Evolutionary conservation across 2,797 vertebrate species (phyloP), one percentile per base, ranked within the genome.

Genomic region (Acomys russatus): DNA sequence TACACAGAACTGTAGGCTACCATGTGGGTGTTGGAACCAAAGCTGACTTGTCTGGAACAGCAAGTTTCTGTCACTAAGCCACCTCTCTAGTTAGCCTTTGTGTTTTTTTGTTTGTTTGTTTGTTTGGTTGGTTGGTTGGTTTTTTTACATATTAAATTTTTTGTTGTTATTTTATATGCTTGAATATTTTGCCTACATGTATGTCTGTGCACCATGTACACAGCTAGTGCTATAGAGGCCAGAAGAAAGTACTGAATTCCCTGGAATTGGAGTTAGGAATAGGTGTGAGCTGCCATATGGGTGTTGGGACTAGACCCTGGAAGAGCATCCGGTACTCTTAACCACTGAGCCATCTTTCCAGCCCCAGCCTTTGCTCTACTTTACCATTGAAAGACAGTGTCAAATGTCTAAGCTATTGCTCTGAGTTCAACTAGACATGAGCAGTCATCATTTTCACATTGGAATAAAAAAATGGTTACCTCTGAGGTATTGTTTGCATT

Each of bases 401-500:
- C 18, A 86, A 23, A 66, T n/a, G 23, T 17, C 18, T 10, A 82
- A 23, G 49, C 59, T 90, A 63, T 1, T 84, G 38, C 38, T 92
- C 23, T 80, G 59, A 94, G 23, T 79, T 23, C 88, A 77, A 64
- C 15, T 61, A 88, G 64, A 68, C 3, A 10, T 25, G n/a, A 33
- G 3, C 2, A 30, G 9, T 77, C 63, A 73, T 35, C 54, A 23
- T 78, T 90, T 96, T 93, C 38, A 70, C n/a, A 12, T 35, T 56
- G 10, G 35, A 90, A 93, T 25, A 54, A 80, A 92, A 44, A 80
- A 92, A 49, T 0, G 9, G 90, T 80, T 38, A 9, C 1, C 5
- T 8, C 25, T 35, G 20, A 94, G 33, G 35, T 77, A 89, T 70
- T 91, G 73, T 80, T 82, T 20, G 28, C 59, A 61, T 91, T 95